Base-by-base conservation (phyloP, 2,888 invertebrate genomes). In the Lottia scabra region DNA sequence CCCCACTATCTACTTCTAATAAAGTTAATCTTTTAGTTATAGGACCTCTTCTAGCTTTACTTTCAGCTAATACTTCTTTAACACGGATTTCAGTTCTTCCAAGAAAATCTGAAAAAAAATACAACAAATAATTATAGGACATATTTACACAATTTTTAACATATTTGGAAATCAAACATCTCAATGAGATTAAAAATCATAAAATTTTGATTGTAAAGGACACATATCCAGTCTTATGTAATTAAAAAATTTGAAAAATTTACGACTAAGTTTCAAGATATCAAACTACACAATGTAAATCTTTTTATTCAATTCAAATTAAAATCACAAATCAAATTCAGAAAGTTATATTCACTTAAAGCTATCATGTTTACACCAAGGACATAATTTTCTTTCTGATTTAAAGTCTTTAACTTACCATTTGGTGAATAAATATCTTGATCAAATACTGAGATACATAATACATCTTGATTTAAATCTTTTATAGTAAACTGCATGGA, bases 401-500 rank as follows among this genome's bases (percentile, higher is more conserved):
- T 38, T 8, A 19, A 16, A 19, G 8, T 23, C 19, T 13, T 8
- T 2, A n/a, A 63, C 81, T 71, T 77, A 94, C 94, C 94, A 89
- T 94, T 93, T 15, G 94, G 94, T 74, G 93, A 92, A 86, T 93
- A 94, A 70, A 93, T 91, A 82, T 93, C 93, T 85, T 93, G 92
- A 84, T 94, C 94, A 82, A 92, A 93, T 38, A 94, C 93, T 13
- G 93, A 92, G 78, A 94, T 92, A 80, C 92, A 93, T 15, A 94
- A 90, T 27, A 93, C 92, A 85, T 94, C 94, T 84, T 93, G 92
- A 65, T 92, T 87, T 4, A 94, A 87, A 86, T 94, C 93, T 83
- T 93, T 92, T 66, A 94, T 91, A 76, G 93, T 92, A 87, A 94
- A 94, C 89, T 94, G 94, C 94, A 94, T 94, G 66, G 93, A 93